Evolutionary conservation across 2,888 invertebrate species (phyloP), one percentile per base, ranked within the genome.

Genomic region (Lepeophtheirus nordmannii): DNA sequence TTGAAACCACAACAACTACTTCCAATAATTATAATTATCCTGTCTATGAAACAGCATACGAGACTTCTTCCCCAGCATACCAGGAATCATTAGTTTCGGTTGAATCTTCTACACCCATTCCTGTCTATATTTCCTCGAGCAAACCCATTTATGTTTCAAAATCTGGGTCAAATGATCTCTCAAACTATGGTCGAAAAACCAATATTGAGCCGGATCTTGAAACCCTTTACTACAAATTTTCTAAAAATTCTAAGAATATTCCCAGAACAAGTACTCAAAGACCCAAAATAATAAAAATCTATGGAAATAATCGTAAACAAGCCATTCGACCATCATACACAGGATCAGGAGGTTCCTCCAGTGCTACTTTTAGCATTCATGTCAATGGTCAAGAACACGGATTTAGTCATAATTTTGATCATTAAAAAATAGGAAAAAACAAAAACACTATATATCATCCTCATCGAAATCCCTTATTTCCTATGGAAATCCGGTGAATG

Each of bases 391-490:
- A 46, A 17, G 53, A 46, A 46, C 53, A 46, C 8, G 53, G 53
- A 46, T 46, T 46, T 17, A 46, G 53, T 46, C 53, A 46, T 46
- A 46, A 46, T 17, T 46, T 46, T 46, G 53, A 46, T 17, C 53
- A 46, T 17, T 46, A 46, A 46, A 46, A 46, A 5, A 46, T 46
- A 5, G 2, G 3, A 30, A 5, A 30, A 30, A 30, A 30, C n/a
- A 30, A 30, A 30, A 30, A 30, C 30, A 5, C 7, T 30, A 30
- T 30, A 30, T 7, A 2, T 30, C 30, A 30, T 30, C 30, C 30
- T 30, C 3, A 30, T 30, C 30, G 30, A 30, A 30, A 30, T 30
- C 30, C 30, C 30, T 30, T 30, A 2, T 30, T 30, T 30, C 30
- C 30, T 30, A 30, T 30, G 30, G 30, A 30, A 30, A 30, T 30